Conservation (phyloP, 2,888 invertebrate genomes). For the Serripes groenlandicus region DNA sequence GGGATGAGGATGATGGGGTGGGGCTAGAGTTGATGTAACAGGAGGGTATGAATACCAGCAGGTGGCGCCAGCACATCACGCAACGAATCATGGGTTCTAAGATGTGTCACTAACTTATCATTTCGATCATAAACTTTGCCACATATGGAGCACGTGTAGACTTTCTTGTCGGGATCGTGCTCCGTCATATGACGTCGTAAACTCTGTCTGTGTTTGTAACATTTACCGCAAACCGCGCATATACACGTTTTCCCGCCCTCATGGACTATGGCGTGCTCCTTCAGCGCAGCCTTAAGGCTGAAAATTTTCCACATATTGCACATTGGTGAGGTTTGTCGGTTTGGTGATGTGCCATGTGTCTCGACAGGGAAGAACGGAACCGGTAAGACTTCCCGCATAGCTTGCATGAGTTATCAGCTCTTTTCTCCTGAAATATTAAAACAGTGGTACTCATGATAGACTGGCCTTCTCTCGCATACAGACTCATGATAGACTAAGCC, state of each 20-base stretch:
- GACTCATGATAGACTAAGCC: too few relatives aligned
- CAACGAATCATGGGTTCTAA: background rate
- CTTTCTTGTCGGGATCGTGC: slow-evolving; percentile 7
- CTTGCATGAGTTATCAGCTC: slow-evolving; percentile 11
- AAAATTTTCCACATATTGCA: background rate
- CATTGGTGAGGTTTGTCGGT: slow-evolving; percentile 6
- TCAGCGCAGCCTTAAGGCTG: slow-evolving; percentile 6
- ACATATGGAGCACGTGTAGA: background rate
- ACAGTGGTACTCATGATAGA: too few relatives aligned
- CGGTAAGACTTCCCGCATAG: slow-evolving; percentile 9
- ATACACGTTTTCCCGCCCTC: background rate
- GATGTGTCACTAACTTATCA: slow-evolving; percentile 2
- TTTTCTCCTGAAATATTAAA: slow-evolving; percentile 3
- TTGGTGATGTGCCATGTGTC: slow-evolving; percentile 9
- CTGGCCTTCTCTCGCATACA: too few relatives aligned
- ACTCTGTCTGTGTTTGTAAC: slow-evolving; percentile 19
- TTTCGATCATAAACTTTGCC: slow-evolving; percentile 5
- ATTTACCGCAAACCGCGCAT: slow-evolving; percentile 11
- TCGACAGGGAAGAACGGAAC: slow-evolving; percentile 7
- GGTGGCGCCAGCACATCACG: too few relatives aligned
- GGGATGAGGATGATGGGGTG: too few relatives aligned
- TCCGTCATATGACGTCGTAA: slow-evolving; percentile 6
- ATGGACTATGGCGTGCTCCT: slow-evolving; percentile 10
- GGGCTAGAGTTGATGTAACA: too few relatives aligned
- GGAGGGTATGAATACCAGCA: too few relatives aligned